These are phyloP conservation scores for Craterocephalus amniculus DNA, from an alignment of 2,797 vertebrate genomes.

Conservation along the genomic window DNA sequence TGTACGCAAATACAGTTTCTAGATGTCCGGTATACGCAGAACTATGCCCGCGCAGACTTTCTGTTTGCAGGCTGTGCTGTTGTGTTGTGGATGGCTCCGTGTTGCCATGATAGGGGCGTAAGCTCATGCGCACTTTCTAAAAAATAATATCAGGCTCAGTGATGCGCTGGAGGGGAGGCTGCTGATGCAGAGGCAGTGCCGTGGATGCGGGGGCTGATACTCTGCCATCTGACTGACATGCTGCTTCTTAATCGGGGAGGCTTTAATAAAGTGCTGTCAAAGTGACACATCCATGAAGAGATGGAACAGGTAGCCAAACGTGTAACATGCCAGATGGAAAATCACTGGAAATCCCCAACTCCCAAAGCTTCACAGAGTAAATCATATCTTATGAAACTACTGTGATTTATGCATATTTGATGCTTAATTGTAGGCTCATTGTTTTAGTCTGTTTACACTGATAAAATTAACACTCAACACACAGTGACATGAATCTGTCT, in stretches of 20 bases:
- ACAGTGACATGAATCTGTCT: not conserved
- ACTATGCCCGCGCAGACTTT: constrained; percentile 25
- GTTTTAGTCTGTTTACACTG: not conserved
- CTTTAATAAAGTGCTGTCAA: constrained; percentile 50
- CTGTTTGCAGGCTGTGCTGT: constrained; percentile 18
- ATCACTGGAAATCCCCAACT: constrained; percentile 31
- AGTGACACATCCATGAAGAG: constrained; percentile 30
- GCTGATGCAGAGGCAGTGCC: constrained; percentile 52
- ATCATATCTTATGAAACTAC: not conserved
- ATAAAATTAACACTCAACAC: not conserved
- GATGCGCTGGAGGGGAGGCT: constrained; percentile 67
- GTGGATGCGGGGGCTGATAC: constrained; percentile 56
- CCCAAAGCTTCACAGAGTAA: constrained; percentile 35
- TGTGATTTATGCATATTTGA: not conserved
- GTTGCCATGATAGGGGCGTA: constrained; percentile 69
- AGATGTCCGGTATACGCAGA: not conserved
- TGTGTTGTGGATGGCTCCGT: constrained; percentile 48
- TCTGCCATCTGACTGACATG: constrained; percentile 41
- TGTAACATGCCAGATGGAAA: constrained; percentile 30
- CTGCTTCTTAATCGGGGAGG: constrained; percentile 19
- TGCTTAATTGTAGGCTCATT: not conserved
- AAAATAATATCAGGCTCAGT: constrained; percentile 46
- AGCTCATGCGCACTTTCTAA: constrained; percentile 76
- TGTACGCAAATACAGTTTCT: constrained; percentile 15
- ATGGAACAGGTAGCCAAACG: constrained; percentile 55